Evolutionary conservation across 2,113 vertebrate genomes (phyloP).

Genomic region (Sialia sialis): DNA sequence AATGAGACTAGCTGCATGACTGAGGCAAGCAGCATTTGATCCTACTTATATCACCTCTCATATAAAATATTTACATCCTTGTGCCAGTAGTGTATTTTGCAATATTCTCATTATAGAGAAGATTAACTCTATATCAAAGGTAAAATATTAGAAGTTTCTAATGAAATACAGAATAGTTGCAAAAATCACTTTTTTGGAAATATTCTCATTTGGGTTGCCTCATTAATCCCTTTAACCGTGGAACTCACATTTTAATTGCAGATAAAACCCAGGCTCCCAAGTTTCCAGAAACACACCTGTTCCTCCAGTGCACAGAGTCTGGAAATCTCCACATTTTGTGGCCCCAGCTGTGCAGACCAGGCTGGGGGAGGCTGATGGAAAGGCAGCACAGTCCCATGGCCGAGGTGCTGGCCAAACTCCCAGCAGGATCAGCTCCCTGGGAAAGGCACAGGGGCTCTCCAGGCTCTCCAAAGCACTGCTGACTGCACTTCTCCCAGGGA

Average conservation of each 20-base stretch:
- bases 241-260: neutral
- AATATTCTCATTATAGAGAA: neutral
- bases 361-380: neutral
- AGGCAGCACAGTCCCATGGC: rapidly evolving
- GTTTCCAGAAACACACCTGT: neutral
- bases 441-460: rapidly evolving
- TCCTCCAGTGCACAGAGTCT: neutral
- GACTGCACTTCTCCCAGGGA: rapidly evolving
- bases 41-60: neutral
- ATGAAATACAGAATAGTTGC: neutral
- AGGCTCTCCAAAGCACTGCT: neutral
- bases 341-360: neutral
- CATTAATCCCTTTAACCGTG: neutral
- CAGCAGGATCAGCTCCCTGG: neutral
- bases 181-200: neutral
- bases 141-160: neutral
- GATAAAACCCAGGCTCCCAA: neutral
- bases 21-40: neutral
- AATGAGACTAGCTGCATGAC: neutral
- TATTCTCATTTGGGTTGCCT: neutral
- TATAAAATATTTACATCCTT: neutral
- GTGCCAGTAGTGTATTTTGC: neutral
- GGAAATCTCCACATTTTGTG: neutral
- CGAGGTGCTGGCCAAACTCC: rapidly evolving
- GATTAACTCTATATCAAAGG: neutral